Conservation (phyloP, 2,888 invertebrate genomes). For the Thyatira batis region DNA sequence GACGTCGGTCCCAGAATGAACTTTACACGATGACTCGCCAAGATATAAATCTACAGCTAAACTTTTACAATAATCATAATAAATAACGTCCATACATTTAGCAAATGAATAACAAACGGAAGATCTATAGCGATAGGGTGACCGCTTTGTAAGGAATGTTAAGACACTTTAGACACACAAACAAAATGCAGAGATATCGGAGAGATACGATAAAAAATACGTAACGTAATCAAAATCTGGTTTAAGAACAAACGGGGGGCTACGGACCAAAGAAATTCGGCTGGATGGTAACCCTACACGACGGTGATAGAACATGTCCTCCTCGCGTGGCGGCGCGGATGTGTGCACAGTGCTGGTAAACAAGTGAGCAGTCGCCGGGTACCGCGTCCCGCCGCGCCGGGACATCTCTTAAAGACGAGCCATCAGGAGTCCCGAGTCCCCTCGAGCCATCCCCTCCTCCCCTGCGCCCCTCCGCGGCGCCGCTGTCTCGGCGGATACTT, state of each 20-base stretch:
- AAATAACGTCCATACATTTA: constrained; percentile 29
- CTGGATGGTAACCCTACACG: too few species aligned
- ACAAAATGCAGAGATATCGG: too few species aligned
- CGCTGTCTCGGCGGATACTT: not conserved
- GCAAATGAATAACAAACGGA: constrained; percentile 26
- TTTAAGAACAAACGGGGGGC: too few species aligned
- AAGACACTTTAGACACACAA: too few species aligned
- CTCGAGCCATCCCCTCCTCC: not conserved
- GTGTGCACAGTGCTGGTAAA: not conserved
- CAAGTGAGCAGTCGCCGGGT: not conserved
- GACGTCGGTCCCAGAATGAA: not conserved
- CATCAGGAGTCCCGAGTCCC: not conserved
- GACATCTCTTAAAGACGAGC: too few species aligned
- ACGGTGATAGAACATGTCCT: not conserved
- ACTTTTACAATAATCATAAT: constrained; percentile 23
- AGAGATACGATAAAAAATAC: too few species aligned
- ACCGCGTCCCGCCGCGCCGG: not conserved
- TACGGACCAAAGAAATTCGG: too few species aligned
- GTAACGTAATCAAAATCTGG: too few species aligned
- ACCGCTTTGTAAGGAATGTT: too few species aligned
- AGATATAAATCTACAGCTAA: not conserved
- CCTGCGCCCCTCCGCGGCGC: not conserved
- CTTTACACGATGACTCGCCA: not conserved
- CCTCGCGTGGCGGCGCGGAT: not conserved
- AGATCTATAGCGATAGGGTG: constrained; percentile 6